phyloP scores from a whole-genome alignment of 2,797 vertebrate species.

The Cyclopterus lumpus region DNA sequence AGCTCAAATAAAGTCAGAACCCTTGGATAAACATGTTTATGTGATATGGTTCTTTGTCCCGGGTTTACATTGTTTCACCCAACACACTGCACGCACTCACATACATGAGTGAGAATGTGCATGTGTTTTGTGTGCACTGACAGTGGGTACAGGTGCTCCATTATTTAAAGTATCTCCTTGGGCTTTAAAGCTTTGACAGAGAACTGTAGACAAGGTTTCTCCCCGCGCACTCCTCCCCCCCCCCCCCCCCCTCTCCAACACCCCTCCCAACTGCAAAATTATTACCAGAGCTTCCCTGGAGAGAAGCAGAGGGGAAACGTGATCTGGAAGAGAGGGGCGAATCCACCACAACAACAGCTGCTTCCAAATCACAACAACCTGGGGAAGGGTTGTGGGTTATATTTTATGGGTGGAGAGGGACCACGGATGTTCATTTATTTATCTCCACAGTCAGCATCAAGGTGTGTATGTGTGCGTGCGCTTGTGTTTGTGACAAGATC shows the following conservation, averaged over 20 bases:
- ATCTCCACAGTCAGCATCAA: slow-evolving; percentile 78
- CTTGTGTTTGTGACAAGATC: slow-evolving; percentile 42
- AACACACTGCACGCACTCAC: slow-evolving; percentile 26
- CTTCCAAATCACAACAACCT: slow-evolving; percentile 86
- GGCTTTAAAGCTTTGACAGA: slow-evolving; percentile 78
- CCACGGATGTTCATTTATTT: slow-evolving; percentile 83
- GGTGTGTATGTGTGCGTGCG: slow-evolving; percentile 28
- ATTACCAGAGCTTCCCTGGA: slow-evolving; percentile 79
- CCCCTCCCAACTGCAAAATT: slow-evolving; percentile 73
- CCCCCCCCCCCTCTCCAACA: slow-evolving; percentile 30
- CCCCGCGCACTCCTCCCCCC: slow-evolving; percentile 21
- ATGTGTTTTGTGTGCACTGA: slow-evolving; percentile 37
- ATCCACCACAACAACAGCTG: slow-evolving; percentile 86
- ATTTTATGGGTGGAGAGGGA: slow-evolving; percentile 83
- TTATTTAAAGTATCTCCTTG: slow-evolving; percentile 81
- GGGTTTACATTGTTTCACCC: slow-evolving; percentile 5
- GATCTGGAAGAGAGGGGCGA: slow-evolving; percentile 82
- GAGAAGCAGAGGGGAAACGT: slow-evolving; percentile 77
- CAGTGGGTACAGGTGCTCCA: slow-evolving; percentile 75
- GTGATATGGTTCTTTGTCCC: slow-evolving; percentile 38
- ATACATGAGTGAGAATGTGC: slow-evolving; percentile 35
- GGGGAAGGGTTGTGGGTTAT: slow-evolving; percentile 83
- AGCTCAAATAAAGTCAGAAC: slow-evolving; percentile 36
- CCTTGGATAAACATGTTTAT: slow-evolving; percentile 31
- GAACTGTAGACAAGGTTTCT: slow-evolving; percentile 66